Conservation (phyloP, 1,140 invertebrate genomes). For the Nomia melanderi region DNA sequence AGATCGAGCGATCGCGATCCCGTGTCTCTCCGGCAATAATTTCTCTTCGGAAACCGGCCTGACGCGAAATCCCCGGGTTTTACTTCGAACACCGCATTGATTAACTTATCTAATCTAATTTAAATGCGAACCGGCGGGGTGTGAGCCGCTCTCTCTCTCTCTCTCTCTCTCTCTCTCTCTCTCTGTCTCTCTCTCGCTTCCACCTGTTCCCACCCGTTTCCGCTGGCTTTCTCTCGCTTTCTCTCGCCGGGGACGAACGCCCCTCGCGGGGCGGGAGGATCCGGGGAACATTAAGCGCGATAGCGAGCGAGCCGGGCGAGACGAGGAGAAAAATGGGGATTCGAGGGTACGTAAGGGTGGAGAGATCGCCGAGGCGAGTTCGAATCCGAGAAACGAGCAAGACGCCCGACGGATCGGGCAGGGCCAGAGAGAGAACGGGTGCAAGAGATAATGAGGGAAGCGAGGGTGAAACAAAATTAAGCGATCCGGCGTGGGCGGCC, state of each 20-base stretch:
- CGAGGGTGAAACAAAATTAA: conserved; percentile 59
- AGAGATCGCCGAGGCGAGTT: conserved; percentile 8
- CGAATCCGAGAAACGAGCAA: conserved; percentile 21
- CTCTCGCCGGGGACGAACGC: conserved; percentile 4
- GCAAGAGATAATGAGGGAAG: conserved; percentile 49
- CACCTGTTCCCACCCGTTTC: too few relatives aligned
- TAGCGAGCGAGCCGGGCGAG: conserved; percentile 34
- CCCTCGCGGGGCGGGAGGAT: neutral
- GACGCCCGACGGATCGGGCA: neutral
- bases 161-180: conserved; percentile 27
- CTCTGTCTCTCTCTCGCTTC: conserved; percentile 27
- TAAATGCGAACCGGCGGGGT: conserved; percentile 61
- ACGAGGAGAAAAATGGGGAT: conserved; percentile 47
- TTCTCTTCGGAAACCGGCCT: conserved; percentile 35
- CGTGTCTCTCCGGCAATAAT: conserved; percentile 51
- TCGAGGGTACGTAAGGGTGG: conserved; percentile 34
- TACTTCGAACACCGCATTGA: conserved; percentile 79
- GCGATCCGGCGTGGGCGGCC: conserved; percentile 58
- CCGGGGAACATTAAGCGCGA: conserved; percentile 37
- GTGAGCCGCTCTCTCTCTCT: conserved; percentile 22
- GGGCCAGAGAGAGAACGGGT: conserved; percentile 10
- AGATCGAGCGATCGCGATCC: conserved; percentile 44
- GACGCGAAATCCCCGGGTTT: conserved; percentile 74
- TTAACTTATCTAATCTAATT: conserved; percentile 79
- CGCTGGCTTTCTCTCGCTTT: conserved; percentile 31